Conservation (phyloP, 2,888 invertebrate genomes). For the Xiphydria camelus region DNA sequence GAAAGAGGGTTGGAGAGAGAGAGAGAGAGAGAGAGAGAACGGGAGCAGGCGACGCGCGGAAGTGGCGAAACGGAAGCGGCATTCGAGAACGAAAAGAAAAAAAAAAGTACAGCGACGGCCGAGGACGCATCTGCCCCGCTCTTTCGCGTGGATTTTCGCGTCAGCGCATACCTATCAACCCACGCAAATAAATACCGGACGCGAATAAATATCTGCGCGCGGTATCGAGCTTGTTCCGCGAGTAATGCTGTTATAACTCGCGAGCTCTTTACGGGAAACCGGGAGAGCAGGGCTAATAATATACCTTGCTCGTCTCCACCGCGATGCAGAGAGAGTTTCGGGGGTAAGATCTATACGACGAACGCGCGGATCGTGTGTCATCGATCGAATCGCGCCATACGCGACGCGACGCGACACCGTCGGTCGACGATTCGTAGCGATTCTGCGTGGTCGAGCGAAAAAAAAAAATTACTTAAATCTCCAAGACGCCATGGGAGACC, state of each 20-base stretch:
- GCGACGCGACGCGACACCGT: no score
- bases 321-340: no score
- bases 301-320: no score
- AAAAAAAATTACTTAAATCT: no score
- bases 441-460: no score
- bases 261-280: constrained; percentile 1
- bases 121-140: not conserved
- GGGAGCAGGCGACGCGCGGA: constrained; percentile 9
- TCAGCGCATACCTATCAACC: not conserved
- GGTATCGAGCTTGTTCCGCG: not conserved
- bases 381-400: no score
- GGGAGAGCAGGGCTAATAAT: not conserved
- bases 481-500: constrained; percentile 8
- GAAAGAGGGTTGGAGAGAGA: constrained; percentile 2
- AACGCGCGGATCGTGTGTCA: no score
- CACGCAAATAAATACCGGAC: not conserved
- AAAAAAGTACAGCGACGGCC: not conserved
- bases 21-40: not conserved
- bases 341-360: no score
- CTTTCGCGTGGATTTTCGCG: not conserved
- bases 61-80: no score
- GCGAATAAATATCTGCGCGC: constrained; percentile 1
- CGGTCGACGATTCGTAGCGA: no score
- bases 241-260: not conserved
- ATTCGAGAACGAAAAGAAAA: not conserved